A percentile compares a stretch with the other conserved stretches of the same genome.
Evolutionary conservation across 37 sponge, comb jelly and placozoan genomes (phyloP).

Genomic region (Mnemiopsis leidyi): DNA sequence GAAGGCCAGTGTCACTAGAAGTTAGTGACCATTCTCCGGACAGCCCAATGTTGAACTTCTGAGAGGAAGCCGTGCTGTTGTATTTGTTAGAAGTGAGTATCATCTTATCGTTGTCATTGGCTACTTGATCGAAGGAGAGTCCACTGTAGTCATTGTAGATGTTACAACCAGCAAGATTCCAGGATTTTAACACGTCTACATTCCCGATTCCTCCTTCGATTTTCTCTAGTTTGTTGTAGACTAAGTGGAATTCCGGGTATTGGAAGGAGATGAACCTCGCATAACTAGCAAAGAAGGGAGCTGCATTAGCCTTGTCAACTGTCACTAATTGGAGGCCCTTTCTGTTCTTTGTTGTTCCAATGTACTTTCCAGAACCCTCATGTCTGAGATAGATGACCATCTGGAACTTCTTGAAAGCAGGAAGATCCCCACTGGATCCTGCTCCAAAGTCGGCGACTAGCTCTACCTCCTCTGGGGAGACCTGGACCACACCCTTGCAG

Average conservation of each 20-base stretch:
- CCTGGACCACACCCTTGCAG: constrained; percentile 13
- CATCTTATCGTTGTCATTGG: background rate
- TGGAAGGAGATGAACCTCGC: constrained; percentile 43
- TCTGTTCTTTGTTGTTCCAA: background rate
- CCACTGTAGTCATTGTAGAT: background rate
- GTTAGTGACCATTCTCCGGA: background rate
- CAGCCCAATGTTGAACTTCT: background rate
- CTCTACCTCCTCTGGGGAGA: background rate
- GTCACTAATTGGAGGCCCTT: background rate
- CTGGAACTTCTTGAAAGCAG: background rate
- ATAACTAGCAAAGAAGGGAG: constrained; percentile 18
- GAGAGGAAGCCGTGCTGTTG: background rate
- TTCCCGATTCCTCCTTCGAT: background rate
- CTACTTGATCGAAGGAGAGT: background rate
- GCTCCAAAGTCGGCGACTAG: background rate
- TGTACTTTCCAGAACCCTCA: background rate
- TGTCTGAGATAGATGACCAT: constrained; percentile 3
- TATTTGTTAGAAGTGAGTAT: background rate
- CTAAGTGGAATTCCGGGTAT: background rate
- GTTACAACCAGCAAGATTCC: background rate
- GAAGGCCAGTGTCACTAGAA: background rate
- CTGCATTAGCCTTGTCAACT: background rate
- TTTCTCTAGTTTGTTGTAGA: background rate
- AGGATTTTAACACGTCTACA: background rate
- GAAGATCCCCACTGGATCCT: background rate